These are phyloP conservation scores for Pseudachorutes palmiensis DNA, from an alignment of 1,140 invertebrate species.

Conservation along the genomic window DNA sequence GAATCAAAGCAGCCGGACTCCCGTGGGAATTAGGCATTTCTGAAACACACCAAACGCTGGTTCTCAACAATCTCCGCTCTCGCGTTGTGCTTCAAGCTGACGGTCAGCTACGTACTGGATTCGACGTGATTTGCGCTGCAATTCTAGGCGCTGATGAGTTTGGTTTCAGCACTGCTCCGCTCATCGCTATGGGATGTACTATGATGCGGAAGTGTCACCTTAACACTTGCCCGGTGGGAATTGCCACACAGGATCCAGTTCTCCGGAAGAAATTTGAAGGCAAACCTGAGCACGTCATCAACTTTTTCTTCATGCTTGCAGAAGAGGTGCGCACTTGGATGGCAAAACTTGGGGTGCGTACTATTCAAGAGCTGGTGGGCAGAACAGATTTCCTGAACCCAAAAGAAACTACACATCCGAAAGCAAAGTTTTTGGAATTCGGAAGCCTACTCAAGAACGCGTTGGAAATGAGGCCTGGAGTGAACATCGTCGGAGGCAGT, in stretches of 20 bases:
- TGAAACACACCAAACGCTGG: slow-evolving; percentile 91
- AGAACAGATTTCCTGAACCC: slow-evolving; percentile 79
- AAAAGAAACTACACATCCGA: slow-evolving; percentile 53
- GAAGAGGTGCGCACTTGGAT: slow-evolving; percentile 87
- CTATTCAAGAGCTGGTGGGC: slow-evolving; percentile 88
- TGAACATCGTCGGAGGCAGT: slow-evolving; percentile 84
- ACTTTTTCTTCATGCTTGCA: slow-evolving; percentile 94
- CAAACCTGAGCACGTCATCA: slow-evolving; percentile 94
- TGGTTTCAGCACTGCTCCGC: slow-evolving; percentile 95
- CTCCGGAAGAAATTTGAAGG: slow-evolving; percentile 94
- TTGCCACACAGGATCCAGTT: slow-evolving; percentile 88
- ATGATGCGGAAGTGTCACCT: slow-evolving; percentile 99
- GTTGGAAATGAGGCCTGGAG: slow-evolving; percentile 73
- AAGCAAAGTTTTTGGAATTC: slow-evolving; percentile 79
- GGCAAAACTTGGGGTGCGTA: slow-evolving; percentile 79
- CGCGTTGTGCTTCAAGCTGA: slow-evolving; percentile 91
- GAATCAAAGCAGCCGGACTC: slow-evolving; percentile 86
- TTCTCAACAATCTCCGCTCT: slow-evolving; percentile 89
- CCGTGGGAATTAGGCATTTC: slow-evolving; percentile 97
- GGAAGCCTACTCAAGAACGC: slow-evolving; percentile 80
- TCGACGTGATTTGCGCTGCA: slow-evolving; percentile 94
- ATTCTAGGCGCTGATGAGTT: slow-evolving; percentile 96
- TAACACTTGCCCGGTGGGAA: slow-evolving; percentile 97
- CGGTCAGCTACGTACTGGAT: slow-evolving; percentile 86
- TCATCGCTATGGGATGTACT: slow-evolving; percentile 94